Evolutionary conservation across 2,113 vertebrate genomes (phyloP).

Genomic region (Tachuris rubrigastra): DNA sequence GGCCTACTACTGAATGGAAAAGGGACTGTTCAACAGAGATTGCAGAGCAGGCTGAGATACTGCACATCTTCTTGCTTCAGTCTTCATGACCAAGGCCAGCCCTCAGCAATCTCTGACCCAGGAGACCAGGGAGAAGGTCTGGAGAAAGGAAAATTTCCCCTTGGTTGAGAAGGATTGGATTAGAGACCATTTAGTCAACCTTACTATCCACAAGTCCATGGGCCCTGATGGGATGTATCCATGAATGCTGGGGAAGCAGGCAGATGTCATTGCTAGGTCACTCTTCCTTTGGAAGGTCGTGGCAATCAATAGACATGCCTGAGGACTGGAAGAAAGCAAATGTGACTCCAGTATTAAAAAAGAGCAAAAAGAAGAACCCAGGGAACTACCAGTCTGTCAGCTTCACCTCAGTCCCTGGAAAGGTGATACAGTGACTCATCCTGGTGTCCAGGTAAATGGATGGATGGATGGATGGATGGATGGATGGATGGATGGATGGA

Average conservation of each 20-base stretch:
- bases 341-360: neutral
- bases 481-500: neutral
- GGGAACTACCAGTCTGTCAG: neutral
- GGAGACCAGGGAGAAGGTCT: neutral
- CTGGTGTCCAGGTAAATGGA: neutral
- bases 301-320: neutral
- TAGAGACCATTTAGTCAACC: neutral
- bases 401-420: neutral
- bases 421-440: neutral
- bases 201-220: neutral
- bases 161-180: neutral
- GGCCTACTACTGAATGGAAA: neutral
- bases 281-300: neutral
- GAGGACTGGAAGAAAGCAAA: neutral
- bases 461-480: neutral
- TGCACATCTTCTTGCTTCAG: neutral
- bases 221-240: neutral
- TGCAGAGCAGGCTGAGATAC: neutral
- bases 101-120: neutral
- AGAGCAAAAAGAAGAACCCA: neutral
- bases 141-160: neutral
- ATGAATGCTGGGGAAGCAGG: neutral
- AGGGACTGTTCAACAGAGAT: neutral
- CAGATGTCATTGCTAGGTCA: neutral
- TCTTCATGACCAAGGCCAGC: neutral